Evolutionary conservation across 1,140 invertebrate species (phyloP).

Genomic region (Apocrypta bakeri): DNA sequence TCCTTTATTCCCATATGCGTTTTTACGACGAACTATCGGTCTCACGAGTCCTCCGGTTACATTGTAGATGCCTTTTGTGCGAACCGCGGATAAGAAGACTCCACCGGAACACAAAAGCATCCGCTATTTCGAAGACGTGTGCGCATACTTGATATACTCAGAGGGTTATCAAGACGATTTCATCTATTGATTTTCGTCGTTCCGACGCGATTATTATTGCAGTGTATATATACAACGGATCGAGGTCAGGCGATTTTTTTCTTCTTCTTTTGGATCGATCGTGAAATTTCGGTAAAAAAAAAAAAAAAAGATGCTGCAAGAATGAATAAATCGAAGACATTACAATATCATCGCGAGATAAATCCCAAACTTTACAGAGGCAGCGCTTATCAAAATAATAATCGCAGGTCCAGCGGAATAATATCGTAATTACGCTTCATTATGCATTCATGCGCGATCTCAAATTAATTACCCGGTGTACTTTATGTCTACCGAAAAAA

Average conservation of each 20-base stretch:
- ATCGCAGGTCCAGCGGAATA: neutral
- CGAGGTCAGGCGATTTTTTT: too few relatives aligned
- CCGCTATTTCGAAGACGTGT: constrained; percentile 14
- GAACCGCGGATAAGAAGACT: constrained; percentile 37
- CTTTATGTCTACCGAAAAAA: neutral
- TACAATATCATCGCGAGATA: too few relatives aligned
- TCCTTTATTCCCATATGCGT: neutral
- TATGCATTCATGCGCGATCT: neutral
- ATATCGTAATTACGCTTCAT: neutral
- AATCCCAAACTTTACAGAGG: neutral
- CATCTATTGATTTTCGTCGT: constrained; percentile 50
- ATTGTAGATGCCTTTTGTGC: constrained; percentile 54
- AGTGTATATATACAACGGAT: too few relatives aligned
- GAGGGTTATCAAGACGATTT: neutral
- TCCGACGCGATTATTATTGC: constrained; percentile 1
- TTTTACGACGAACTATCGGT: constrained; percentile 44
- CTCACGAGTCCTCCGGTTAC: constrained; percentile 38
- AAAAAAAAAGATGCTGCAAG: neutral
- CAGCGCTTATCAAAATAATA: neutral
- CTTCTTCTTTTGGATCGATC: too few relatives aligned
- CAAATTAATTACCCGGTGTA: neutral
- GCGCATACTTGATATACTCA: neutral
- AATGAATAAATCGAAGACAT: neutral
- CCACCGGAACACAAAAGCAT: neutral
- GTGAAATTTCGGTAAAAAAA: neutral